A percentile compares a stretch with the other conserved stretches of the same genome.
These are phyloP conservation scores for Sialia sialis DNA, from an alignment of 2,113 vertebrate species.

Conservation along the genomic window DNA sequence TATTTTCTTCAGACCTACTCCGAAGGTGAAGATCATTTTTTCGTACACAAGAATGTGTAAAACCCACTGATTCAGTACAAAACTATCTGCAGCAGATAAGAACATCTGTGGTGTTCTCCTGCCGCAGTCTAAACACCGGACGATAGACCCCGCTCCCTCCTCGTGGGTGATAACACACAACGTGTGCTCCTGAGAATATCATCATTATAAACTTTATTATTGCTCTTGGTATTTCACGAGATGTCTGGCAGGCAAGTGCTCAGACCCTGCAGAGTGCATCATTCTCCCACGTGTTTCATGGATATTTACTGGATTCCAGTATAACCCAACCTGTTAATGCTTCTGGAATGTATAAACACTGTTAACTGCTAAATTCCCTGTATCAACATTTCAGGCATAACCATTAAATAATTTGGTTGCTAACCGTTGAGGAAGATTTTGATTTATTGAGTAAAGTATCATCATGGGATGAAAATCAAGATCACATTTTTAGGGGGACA, in stretches of 20 bases:
- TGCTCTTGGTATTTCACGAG: constrained; percentile 62
- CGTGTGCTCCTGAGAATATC: background rate
- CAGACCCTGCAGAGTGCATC: background rate
- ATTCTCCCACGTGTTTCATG: constrained; percentile 33
- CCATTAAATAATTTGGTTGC: background rate
- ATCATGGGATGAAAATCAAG: constrained; percentile 11
- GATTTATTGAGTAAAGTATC: constrained; percentile 6
- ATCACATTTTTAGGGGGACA: constrained; percentile 19
- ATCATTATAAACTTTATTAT: constrained; percentile 51
- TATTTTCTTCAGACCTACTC: background rate
- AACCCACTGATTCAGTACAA: constrained; percentile 1
- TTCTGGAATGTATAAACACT: constrained; percentile 75
- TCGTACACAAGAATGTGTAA: background rate
- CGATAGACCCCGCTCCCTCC: background rate
- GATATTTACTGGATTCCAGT: constrained; percentile 62
- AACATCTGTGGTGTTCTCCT: background rate
- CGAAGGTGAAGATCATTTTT: background rate
- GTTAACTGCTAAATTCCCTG: constrained; percentile 43
- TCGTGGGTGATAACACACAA: background rate
- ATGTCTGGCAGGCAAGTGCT: constrained; percentile 41
- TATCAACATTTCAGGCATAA: constrained; percentile 33
- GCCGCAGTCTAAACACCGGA: background rate
- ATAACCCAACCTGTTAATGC: constrained; percentile 65
- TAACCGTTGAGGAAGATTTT: background rate
- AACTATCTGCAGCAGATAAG: constrained; percentile 37